Evolutionary conservation across 2,888 invertebrate species (phyloP).

Genomic region (Tridacna crocea): DNA sequence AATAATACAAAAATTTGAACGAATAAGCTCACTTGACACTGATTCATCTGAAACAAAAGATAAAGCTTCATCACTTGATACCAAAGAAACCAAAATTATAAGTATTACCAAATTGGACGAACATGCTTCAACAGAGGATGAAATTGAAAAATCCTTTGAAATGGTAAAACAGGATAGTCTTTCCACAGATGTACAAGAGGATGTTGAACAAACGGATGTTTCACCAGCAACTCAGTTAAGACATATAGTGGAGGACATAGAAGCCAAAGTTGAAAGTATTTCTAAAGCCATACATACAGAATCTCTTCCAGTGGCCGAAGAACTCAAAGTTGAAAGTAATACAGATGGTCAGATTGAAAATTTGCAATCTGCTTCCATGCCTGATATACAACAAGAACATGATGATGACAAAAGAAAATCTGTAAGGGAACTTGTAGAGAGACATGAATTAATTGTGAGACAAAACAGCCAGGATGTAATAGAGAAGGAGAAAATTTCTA

Average conservation of each 20-base stretch:
- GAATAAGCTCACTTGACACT: constrained; percentile 52
- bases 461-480: constrained; percentile 39
- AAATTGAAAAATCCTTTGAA: not conserved
- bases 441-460: constrained; percentile 54
- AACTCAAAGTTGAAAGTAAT: not conserved
- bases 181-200: constrained; percentile 37
- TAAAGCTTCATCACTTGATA: constrained; percentile 20
- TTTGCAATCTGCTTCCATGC: constrained; percentile 2
- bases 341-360: constrained; percentile 4
- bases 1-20: constrained; percentile 72
- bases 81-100: not conserved
- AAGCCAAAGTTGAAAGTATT: constrained; percentile 64
- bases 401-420: constrained; percentile 46
- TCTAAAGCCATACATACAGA: constrained; percentile 39
- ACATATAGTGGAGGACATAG: constrained; percentile 68
- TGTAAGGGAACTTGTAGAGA: constrained; percentile 54
- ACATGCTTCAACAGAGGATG: not conserved
- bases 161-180: constrained; percentile 26
- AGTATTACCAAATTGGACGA: not conserved
- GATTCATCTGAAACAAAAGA: constrained; percentile 38
- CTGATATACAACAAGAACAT: constrained; percentile 39
- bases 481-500: constrained; percentile 17
- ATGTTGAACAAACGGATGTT: constrained; percentile 30
- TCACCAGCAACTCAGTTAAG: constrained; percentile 56
- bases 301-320: constrained; percentile 25